Evolutionary conservation across 1,140 invertebrate genomes (phyloP), one percentile per base, ranked within the genome.

Genomic region (Aleiodes sp.): DNA sequence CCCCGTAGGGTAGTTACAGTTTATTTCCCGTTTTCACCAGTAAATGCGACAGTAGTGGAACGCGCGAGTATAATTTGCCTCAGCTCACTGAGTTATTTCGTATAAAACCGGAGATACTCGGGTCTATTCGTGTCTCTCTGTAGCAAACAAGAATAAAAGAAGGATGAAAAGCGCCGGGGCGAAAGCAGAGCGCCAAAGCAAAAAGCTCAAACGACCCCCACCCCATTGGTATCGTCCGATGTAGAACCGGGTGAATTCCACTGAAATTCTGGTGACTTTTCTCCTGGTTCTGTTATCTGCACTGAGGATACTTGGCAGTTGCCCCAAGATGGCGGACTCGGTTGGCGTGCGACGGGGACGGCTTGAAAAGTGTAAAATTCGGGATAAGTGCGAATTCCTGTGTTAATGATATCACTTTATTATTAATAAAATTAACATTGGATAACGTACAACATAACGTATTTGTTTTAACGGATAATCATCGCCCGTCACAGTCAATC

Each of bases 311-410:
- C 78, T 79, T 80, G 78, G 79, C 80, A 80, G 79, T 81, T 79
- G 73, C 70, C 68, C 77, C 79, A 81, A 81, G 80, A 81, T 81
- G 80, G 80, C 79, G 80, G 76, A 80, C 76, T 72, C 75, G 79
- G 69, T 75, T 78, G 72, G 74, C 75, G 78, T 76, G 80, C 77
- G 78, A 78, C 72, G 73, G 70, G 70, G 73, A 74, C 73, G 59
- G 62, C 72, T 77, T 77, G 80, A 80, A 79, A 80, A 78, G 80
- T 77, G 77, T 75, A 78, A 81, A 76, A 79, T 70, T 73, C 76
- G 76, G 70, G 76, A 80, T 62, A 81, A 82, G 69, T 76, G 75
- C 72, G 72, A 61, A 70, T 78, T 83, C 76, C 72, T 82, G 80
- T 83, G 81, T 83, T 82, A 80, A 82, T 80, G 60, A 61, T 67